Evolutionary conservation across 2,113 vertebrate species (phyloP).

Genomic region (Pachypanchax playfairii): DNA sequence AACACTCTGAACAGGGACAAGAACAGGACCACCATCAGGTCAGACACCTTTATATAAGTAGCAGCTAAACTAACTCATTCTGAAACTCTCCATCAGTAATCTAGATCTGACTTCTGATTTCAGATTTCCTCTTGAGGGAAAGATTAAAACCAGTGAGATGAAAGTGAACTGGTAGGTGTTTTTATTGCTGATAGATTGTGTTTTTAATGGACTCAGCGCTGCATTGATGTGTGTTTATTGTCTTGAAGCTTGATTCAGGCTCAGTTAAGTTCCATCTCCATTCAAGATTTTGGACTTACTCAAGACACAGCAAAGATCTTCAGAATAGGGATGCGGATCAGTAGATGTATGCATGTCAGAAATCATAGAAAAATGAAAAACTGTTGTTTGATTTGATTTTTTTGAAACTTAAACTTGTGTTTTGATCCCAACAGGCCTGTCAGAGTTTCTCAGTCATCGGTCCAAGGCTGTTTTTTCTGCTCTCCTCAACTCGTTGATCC

Average conservation of each 20-base stretch:
- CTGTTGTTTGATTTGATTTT: too few relatives aligned
- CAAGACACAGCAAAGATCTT: conserved; percentile 96
- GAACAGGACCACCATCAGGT: conserved; percentile 92
- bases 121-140: conserved; percentile 95
- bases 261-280: conserved; percentile 90
- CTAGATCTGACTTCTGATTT: conserved; percentile 24
- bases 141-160: conserved; percentile 96
- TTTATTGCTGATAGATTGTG: background rate
- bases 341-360: conserved; percentile 85
- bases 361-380: background rate
- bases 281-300: conserved; percentile 94
- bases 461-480: conserved; percentile 82
- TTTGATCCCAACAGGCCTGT: conserved; percentile 81
- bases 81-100: background rate
- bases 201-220: background rate
- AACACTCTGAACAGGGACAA: conserved; percentile 93
- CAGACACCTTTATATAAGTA: conserved; percentile 16
- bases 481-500: conserved; percentile 86
- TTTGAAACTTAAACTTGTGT: conserved; percentile 1
- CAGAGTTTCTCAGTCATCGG: conserved; percentile 86
- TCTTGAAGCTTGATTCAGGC: conserved; percentile 92
- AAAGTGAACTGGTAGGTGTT: conserved; percentile 94
- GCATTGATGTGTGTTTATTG: background rate
- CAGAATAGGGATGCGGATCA: conserved; percentile 89
- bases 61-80: too few relatives aligned